Evolutionary conservation across 2,113 vertebrate species (phyloP), one percentile per base, ranked within the genome.

Genomic region (Tinamus guttatus): DNA sequence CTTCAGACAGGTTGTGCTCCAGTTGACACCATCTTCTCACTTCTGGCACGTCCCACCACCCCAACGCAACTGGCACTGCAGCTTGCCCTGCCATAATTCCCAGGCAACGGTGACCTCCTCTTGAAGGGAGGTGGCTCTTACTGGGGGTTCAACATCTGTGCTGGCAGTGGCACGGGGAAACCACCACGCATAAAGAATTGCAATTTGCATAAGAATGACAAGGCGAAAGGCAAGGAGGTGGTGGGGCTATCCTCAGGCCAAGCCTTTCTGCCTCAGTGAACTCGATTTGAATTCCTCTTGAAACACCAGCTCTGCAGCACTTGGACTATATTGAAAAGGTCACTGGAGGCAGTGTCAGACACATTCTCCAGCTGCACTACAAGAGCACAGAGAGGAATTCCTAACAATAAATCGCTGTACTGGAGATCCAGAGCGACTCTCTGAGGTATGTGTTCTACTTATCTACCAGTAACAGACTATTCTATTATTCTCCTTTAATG

Each of bases 301-400:
- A 98, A 98, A 97, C 92, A 89, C 91, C 64, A 77, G 96, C 95
- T 97, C 94, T 36, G 52, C 84, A 43, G 91, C 59, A 81, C 94
- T 94, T 65, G 96, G 97, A 90, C 97, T 92, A 14, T 93, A 94
- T 89, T 96, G 97, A 94, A 98, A 98, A 98, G 98, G 98, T 98
- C 97, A 98, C 96, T 10, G 70, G 63, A 97, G 95, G 96, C 96
- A 90, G 91, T 96, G 97, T 97, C 97, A 98, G 97, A 96, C 96
- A 96, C 30, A 93, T 96, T 97, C 96, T 95, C 74, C 54, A 90
- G 92, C 88, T 96, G 97, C 95, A 96, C 84, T 97, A 71, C 96
- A 89, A 96, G 93, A 51, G 91, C 92, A 87, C 89, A 22, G 64
- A 88, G 81, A 85, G 94, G 87, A 70, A 89, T 81, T 96, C 97